Base-by-base conservation (phyloP, 2,797 vertebrate genomes). In the Sebastes vulpes region DNA sequence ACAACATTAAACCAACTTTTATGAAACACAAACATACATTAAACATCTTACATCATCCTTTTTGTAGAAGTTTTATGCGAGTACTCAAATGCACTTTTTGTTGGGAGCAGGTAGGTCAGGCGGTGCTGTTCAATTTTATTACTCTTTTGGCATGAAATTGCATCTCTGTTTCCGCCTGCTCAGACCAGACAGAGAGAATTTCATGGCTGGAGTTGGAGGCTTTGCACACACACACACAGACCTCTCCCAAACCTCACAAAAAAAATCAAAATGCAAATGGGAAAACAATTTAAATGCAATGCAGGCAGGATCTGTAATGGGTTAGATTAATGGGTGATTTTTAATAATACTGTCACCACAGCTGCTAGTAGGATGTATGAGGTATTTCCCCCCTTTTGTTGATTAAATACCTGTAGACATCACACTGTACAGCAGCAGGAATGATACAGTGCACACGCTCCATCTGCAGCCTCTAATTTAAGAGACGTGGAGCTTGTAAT, bases 71-170 rank as follows among this genome's bases (percentile, higher is more conserved):
- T 77, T 69, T 85, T 53, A 26, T 35, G 9, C 3, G 18, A 58
- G 61, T 18, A 35, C 56, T 68, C 20, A 77, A 58, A 78, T 65
- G n/a, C 58, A 54, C n/a, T 65, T 38, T 72, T 65, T 25, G 16
- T 28, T 16, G 11, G 65, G 35, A 56, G 66, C 18, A 68, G 60
- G 65, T 46, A 50, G 85, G 78, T 89, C 80, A 72, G 68, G 46
- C 59, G 21, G 25, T 26, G 25, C 70, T 66, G 59, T 74, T 83
- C 61, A 79, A 48, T 89, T 92, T 79, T 79, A 75, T 86, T 77
- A 77, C 69, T 90, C 81, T 75, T 83, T 82, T 75, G 74, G 77
- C 84, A 91, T 88, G 85, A 92, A 92, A 90, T 84, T 89, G 78
- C 75, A 82, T 86, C 73, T 83, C 80, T 81, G 68, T 92, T 82